Conservation (phyloP, 2,797 vertebrate species). For the Fundulus diaphanus region DNA sequence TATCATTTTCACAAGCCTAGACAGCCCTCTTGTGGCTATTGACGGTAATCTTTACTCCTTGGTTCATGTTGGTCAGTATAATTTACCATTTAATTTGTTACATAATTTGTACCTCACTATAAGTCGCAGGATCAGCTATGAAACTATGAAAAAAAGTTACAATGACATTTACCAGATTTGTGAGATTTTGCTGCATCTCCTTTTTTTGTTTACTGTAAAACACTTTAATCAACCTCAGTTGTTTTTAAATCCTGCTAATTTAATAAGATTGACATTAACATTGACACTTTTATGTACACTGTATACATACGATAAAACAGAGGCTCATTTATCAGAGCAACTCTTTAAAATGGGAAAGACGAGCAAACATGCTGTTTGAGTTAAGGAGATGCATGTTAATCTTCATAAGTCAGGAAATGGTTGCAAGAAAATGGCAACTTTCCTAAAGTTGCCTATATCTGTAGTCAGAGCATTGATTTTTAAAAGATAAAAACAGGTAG, state of each 20-base stretch:
- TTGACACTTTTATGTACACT: not conserved
- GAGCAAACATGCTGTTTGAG: not conserved
- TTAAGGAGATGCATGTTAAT: not conserved
- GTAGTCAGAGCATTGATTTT: too few relatives aligned
- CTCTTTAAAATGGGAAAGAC: not conserved
- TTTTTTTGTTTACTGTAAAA: not conserved
- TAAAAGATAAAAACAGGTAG: not conserved
- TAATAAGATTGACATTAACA: not conserved
- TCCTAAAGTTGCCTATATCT: not conserved
- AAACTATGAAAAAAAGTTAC: too few relatives aligned
- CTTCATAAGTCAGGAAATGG: not conserved
- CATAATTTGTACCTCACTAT: too few relatives aligned
- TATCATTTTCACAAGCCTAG: too few relatives aligned
- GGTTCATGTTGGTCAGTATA: too few relatives aligned
- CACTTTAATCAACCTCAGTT: not conserved
- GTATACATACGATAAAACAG: not conserved
- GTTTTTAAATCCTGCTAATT: not conserved
- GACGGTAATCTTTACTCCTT: too few relatives aligned
- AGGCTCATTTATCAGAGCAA: not conserved
- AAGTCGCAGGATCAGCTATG: too few relatives aligned
- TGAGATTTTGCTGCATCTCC: too few relatives aligned
- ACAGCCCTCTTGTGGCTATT: too few relatives aligned
- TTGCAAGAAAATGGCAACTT: too few relatives aligned
- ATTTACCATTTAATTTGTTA: too few relatives aligned
- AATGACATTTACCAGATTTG: not conserved